A percentile compares a stretch with the other conserved stretches of the same genome.
Conservation (phyloP, 2,888 invertebrate genomes). For the Erynnis tages region DNA sequence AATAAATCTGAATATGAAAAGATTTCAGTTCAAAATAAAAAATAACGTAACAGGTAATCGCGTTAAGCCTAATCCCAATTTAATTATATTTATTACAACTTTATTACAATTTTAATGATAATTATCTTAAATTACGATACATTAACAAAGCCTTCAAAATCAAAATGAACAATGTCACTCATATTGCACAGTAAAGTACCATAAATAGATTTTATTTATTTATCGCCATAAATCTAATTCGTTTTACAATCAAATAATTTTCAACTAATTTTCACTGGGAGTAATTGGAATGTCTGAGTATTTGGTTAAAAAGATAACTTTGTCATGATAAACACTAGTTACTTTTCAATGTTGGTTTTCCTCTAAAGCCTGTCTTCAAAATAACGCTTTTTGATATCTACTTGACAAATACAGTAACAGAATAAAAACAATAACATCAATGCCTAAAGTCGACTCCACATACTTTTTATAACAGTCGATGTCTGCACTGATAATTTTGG, state of each 20-base stretch:
- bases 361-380: too few relatives aligned
- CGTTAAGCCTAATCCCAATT: conserved; percentile 69
- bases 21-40: conserved; percentile 51
- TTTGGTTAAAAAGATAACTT: conserved; percentile 28
- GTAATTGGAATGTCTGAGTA: conserved; percentile 20
- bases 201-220: conserved; percentile 58
- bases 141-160: conserved; percentile 61
- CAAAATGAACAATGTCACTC: conserved; percentile 63
- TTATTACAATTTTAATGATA: conserved; percentile 72
- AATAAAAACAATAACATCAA: too few relatives aligned
- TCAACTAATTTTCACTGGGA: background rate
- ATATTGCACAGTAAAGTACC: conserved; percentile 75
- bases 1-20: conserved; percentile 43
- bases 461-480: too few relatives aligned
- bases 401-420: background rate
- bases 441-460: too few relatives aligned
- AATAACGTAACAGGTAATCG: conserved; percentile 69
- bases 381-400: too few relatives aligned
- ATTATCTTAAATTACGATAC: conserved; percentile 59
- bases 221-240: conserved; percentile 17
- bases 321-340: conserved; percentile 5
- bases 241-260: conserved; percentile 17
- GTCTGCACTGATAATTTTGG: too few relatives aligned
- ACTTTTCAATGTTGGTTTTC: too few relatives aligned
- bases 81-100: conserved; percentile 65